Evolutionary conservation across 2,113 vertebrate species (phyloP).

Genomic region (Pycnonotus jocosus): DNA sequence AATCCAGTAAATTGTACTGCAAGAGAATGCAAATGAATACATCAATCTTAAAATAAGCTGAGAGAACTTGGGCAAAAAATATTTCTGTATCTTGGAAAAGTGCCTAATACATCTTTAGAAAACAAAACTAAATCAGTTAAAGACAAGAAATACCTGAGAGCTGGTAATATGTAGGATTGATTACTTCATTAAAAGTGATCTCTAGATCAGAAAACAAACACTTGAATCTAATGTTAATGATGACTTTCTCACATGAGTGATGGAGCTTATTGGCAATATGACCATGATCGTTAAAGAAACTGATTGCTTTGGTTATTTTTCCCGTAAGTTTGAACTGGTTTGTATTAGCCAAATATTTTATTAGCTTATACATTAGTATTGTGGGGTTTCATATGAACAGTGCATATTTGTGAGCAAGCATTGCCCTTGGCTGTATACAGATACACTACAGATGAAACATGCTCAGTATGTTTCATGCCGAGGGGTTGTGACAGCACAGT

Average conservation of each 20-base stretch:
- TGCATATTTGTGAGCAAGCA: not conserved
- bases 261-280: not conserved
- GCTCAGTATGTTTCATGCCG: too few relatives aligned
- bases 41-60: not conserved
- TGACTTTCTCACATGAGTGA: not conserved
- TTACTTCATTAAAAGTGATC: not conserved
- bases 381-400: not conserved
- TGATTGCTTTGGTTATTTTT: not conserved
- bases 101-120: not conserved
- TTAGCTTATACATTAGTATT: not conserved
- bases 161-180: not conserved
- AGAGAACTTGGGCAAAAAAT: not conserved
- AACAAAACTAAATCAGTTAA: not conserved
- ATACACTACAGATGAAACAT: not conserved
- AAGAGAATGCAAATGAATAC: not conserved
- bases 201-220: not conserved
- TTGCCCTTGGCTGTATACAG: not conserved
- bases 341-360: not conserved
- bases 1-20: not conserved
- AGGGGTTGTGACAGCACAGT: too few relatives aligned
- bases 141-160: not conserved
- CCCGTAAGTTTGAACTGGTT: not conserved
- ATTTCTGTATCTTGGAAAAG: not conserved
- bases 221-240: not conserved
- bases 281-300: not conserved